phyloP scores from a whole-genome alignment of 2,888 invertebrate species.

The Synergus laeviventris region DNA sequence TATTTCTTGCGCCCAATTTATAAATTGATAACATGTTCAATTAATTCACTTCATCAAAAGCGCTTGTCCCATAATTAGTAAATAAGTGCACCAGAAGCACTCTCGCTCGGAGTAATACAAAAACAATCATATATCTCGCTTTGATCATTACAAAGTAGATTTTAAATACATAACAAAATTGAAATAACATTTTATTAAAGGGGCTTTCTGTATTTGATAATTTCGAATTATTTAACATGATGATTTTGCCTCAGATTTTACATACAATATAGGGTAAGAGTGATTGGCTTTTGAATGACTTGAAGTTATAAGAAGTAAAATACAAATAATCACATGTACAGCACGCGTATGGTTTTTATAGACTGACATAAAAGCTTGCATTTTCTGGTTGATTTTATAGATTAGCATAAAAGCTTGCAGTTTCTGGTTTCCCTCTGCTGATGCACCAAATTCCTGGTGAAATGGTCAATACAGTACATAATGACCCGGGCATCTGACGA shows the following conservation, averaged over 20 bases:
- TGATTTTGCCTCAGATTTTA: no score
- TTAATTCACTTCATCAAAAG: constrained; percentile 33
- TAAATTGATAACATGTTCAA: constrained; percentile 29
- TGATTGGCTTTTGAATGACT: no score
- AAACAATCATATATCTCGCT: constrained; percentile 10
- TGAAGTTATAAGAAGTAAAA: no score
- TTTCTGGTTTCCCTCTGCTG: constrained; percentile 8
- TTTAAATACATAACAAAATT: not conserved
- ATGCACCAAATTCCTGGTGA: not conserved
- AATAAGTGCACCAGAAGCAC: not conserved
- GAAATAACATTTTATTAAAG: not conserved
- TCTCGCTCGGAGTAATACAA: not conserved
- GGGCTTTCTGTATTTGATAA: not conserved
- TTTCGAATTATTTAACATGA: not conserved
- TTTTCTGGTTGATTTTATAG: constrained; percentile 33
- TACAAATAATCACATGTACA: no score
- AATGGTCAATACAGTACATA: not conserved
- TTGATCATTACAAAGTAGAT: not conserved
- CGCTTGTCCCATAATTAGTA: constrained; percentile 29
- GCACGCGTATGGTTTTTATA: no score
- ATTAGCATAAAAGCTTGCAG: constrained; percentile 8
- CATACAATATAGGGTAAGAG: no score
- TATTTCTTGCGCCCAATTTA: constrained; percentile 9
- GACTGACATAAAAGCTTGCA: constrained; percentile 9
- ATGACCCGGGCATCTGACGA: not conserved